Evolutionary conservation across 2,888 invertebrate genomes (phyloP).

Genomic region (Tanypteryx hageni): DNA sequence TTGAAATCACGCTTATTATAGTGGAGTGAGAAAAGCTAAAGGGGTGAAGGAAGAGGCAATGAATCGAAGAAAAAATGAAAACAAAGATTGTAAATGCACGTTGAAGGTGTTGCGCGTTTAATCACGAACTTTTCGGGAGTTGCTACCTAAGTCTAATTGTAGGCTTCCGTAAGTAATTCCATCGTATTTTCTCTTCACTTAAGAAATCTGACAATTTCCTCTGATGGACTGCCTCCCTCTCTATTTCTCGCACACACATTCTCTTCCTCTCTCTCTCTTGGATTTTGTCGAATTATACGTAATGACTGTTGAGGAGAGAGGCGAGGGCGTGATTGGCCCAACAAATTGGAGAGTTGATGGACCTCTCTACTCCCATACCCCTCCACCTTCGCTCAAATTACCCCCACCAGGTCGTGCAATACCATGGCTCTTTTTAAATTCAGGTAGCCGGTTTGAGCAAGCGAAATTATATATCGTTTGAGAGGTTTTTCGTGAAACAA

Average conservation of each 20-base stretch:
- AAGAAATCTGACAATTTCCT: not conserved
- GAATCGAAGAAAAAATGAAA: not conserved
- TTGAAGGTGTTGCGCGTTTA: not conserved
- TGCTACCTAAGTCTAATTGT: not conserved
- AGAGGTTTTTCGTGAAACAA: not conserved
- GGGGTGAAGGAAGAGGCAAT: not conserved
- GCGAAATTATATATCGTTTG: constrained; percentile 11
- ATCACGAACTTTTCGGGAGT: not conserved
- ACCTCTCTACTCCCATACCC: not conserved
- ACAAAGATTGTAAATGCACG: not conserved
- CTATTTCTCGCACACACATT: too few relatives aligned
- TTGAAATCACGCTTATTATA: not conserved
- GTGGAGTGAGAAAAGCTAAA: not conserved
- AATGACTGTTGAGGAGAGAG: not conserved
- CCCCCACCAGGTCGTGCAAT: not conserved
- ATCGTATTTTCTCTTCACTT: not conserved
- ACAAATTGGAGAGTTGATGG: not conserved
- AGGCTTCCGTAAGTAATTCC: not conserved
- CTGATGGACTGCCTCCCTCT: too few relatives aligned
- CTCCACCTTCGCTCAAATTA: not conserved
- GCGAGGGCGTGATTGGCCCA: not conserved
- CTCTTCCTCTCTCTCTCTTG: not conserved
- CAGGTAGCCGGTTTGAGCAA: not conserved
- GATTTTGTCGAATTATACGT: not conserved
- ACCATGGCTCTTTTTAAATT: not conserved